phyloP scores from a whole-genome alignment of 2,113 vertebrate genomes.

The Malurus cyaneus region DNA sequence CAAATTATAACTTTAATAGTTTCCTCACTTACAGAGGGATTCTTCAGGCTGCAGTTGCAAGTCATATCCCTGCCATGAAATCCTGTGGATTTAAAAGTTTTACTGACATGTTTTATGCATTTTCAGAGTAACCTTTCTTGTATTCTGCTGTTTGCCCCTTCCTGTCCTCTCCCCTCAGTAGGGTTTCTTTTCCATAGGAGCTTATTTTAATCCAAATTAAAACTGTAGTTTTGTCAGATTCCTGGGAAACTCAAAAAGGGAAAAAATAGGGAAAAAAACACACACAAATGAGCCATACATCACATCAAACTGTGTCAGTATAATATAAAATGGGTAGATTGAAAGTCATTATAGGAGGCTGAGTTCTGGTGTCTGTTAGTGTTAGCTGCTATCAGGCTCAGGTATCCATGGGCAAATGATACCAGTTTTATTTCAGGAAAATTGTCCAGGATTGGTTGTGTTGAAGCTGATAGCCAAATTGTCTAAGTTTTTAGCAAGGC shows the following conservation, averaged over 20 bases:
- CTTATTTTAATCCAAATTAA: neutral
- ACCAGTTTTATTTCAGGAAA: neutral
- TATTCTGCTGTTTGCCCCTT: neutral
- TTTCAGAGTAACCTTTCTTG: neutral
- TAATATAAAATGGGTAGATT: neutral
- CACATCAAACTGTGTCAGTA: neutral
- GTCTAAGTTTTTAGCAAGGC: neutral
- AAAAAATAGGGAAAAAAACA: neutral
- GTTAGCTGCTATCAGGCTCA: neutral
- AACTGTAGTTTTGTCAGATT: neutral
- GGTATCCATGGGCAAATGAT: neutral
- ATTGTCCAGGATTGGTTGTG: neutral
- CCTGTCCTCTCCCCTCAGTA: neutral
- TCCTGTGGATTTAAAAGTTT: neutral
- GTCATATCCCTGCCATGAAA: neutral
- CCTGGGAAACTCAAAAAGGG: neutral
- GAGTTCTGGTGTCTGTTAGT: neutral
- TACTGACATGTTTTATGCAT: neutral
- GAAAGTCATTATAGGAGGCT: neutral
- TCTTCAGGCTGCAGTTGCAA: neutral
- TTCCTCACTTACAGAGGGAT: neutral
- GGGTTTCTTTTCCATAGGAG: neutral
- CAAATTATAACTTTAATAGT: neutral
- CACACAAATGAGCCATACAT: neutral
- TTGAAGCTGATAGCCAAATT: neutral